Percentiles rank a stretch among this genome's conserved stretches.
Evolutionary conservation across 2,797 vertebrate genomes (phyloP).

Genomic region (Xenops minutus): DNA sequence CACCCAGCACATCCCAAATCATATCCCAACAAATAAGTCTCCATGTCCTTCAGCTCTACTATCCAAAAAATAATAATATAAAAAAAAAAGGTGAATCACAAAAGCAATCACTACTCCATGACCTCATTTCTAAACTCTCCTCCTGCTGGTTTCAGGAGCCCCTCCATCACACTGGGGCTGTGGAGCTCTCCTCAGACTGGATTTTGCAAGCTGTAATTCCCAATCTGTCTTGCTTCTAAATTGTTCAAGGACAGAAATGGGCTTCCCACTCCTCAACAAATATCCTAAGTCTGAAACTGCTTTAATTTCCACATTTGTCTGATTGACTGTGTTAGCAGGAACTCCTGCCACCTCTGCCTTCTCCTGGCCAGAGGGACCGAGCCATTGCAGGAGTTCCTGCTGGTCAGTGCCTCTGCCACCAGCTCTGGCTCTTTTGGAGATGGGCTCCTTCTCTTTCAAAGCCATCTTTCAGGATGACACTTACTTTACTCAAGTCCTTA

Average conservation of each 20-base stretch:
- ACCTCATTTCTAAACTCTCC: not conserved
- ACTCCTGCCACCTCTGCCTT: not conserved
- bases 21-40: not conserved
- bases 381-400: not conserved
- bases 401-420: not conserved
- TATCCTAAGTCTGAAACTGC: not conserved
- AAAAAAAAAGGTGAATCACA: not conserved
- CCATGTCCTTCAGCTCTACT: not conserved
- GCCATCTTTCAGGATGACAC: conserved; percentile 7
- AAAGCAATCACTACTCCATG: not conserved
- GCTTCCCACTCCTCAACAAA: not conserved
- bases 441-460: not conserved
- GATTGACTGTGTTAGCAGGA: not conserved
- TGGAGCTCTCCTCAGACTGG: not conserved
- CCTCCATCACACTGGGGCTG: not conserved
- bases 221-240: not conserved
- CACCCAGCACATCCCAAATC: not conserved
- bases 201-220: not conserved
- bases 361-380: not conserved
- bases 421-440: not conserved
- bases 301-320: not conserved
- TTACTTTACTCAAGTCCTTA: not conserved
- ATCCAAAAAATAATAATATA: too few relatives aligned
- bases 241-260: not conserved
- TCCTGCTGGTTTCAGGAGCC: not conserved